A percentile compares a stretch with the other conserved stretches of the same genome.
Conservation (phyloP, 2,888 invertebrate species). For the Eupelmus urozonus region DNA sequence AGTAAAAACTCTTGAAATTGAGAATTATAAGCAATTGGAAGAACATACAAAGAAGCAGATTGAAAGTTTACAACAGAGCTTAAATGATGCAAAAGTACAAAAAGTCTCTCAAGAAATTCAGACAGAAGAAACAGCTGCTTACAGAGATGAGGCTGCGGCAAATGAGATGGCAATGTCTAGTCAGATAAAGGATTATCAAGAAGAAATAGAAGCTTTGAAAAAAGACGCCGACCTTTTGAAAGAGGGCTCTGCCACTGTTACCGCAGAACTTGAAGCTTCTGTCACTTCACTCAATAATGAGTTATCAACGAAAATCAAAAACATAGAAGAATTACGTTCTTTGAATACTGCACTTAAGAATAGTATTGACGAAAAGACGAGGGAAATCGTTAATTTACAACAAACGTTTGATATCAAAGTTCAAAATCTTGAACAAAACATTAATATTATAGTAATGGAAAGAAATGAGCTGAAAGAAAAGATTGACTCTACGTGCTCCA, state of each 20-base stretch:
- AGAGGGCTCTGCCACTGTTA: not conserved
- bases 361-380: conserved; percentile 35
- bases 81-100: not conserved
- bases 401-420: conserved; percentile 19
- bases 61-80: conserved; percentile 8
- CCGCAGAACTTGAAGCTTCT: conserved; percentile 12
- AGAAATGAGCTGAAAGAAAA: conserved; percentile 47
- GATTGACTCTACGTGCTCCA: conserved; percentile 13
- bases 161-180: not conserved
- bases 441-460: conserved; percentile 40
- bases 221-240: not conserved
- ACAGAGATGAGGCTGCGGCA: not conserved
- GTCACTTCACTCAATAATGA: conserved; percentile 14
- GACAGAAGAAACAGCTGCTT: not conserved
- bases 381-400: conserved; percentile 32
- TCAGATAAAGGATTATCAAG: not conserved
- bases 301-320: conserved; percentile 20
- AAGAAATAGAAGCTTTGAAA: conserved; percentile 41
- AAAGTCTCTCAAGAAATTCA: conserved; percentile 1
- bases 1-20: conserved; percentile 12
- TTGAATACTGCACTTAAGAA: conserved; percentile 28
- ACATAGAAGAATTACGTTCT: conserved; percentile 25
- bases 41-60: conserved; percentile 39
- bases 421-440: conserved; percentile 43
- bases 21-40: conserved; percentile 20